Evolutionary conservation across 2,888 invertebrate genomes (phyloP), one percentile per base, ranked within the genome.

Genomic region (Cerastoderma edule): DNA sequence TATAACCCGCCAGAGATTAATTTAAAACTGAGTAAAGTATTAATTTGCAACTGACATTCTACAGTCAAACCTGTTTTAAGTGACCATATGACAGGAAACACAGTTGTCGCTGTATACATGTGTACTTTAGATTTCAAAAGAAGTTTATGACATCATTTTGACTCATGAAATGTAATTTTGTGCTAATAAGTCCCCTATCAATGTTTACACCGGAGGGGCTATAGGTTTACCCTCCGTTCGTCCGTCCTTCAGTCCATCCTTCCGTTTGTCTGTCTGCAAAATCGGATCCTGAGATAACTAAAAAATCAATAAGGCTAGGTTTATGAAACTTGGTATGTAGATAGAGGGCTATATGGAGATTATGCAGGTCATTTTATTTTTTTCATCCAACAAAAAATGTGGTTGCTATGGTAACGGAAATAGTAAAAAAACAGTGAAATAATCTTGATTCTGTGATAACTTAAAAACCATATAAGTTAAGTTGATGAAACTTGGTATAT

Each of bases 321-420:
- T 13, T 22, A 28, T 57, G 57, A 57, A 28, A 57, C 13, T 57
- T 22, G 24, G 57, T 28, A 57, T 57, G n/a, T 57, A 30, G n/a
- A 22, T 57, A 57, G 24, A 57, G 5, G 27, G 57, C 57, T 27
- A 28, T 57, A 28, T 27, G 57, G 24, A 57, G 13, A 57, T 57
- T 27, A 24, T 57, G 24, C 57, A 57, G 5, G 30, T 57, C 57
- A 57, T 28, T 57, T 57, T 22, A 28, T 28, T 57, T 57, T 57
- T 57, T 22, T 57, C 30, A 10, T 57, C 16, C 13, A n/a, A 57
- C 57, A 5, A 16, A 53, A 53, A 53, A n/a, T 53, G 22, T 22
- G 53, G 24, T 53, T 53, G 53, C 53, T 53, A 53, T 53, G 53
- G 53, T n/a, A 53, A 53, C 53, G 22, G 22, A 53, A 53, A 16